A percentile compares a stretch with the other conserved stretches of the same genome.
phyloP scores from a whole-genome alignment of 1,140 invertebrate species.

The Bathynomus jamesi region DNA sequence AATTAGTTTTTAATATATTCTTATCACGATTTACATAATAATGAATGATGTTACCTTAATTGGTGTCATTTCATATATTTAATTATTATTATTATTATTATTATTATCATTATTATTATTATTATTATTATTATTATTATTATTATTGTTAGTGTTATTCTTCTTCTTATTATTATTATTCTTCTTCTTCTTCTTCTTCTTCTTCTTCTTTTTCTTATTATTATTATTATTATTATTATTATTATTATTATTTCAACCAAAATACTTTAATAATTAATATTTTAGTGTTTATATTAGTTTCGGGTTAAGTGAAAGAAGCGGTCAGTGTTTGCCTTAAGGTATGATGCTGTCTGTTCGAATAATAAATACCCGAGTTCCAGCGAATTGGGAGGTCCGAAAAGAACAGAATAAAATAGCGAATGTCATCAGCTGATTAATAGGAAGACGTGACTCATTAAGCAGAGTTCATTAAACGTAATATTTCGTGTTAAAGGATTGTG shows the following conservation, averaged over 20 bases:
- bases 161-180: neutral
- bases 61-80: neutral
- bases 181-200: neutral
- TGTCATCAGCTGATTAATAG: constrained; percentile 1
- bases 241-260: neutral
- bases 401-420: neutral
- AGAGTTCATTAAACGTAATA: neutral
- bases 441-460: neutral
- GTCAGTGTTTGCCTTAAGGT: neutral
- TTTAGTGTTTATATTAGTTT: too few species aligned
- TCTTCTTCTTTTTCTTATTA: neutral
- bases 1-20: neutral
- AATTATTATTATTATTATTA: neutral
- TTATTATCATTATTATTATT: neutral
- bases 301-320: too few species aligned
- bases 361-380: neutral
- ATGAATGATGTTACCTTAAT: neutral
- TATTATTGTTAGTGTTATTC: neutral
- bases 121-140: neutral
- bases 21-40: neutral
- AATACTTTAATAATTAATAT: too few species aligned
- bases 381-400: neutral
- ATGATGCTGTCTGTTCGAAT: neutral
- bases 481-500: neutral
- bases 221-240: neutral